phyloP scores from a whole-genome alignment of 2,797 vertebrate genomes.

The Valencia hispanica region DNA sequence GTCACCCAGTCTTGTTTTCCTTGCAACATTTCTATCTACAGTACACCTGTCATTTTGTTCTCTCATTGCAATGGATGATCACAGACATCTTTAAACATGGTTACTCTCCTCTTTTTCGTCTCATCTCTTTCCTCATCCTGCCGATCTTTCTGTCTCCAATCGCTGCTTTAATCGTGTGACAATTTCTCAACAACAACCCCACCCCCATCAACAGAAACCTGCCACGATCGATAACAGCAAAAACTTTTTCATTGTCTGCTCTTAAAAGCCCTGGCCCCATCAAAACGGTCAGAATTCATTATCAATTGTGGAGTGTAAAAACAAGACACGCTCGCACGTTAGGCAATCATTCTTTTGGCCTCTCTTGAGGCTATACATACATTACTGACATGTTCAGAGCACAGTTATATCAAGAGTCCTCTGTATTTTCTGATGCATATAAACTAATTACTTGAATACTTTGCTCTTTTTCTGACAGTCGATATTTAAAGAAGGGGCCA shows the following conservation, averaged over 20 bases:
- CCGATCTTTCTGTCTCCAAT: constrained; percentile 75
- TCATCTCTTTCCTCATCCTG: constrained; percentile 77
- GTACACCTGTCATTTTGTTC: constrained; percentile 78
- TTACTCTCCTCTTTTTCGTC: constrained; percentile 77
- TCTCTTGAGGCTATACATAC: constrained; percentile 54
- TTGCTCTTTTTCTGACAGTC: constrained; percentile 61
- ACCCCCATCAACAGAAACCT: constrained; percentile 58
- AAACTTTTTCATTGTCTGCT: constrained; percentile 71
- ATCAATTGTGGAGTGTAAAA: constrained; percentile 39
- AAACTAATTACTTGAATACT: constrained; percentile 56
- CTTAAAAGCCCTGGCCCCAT: constrained; percentile 68
- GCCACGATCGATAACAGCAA: constrained; percentile 69
- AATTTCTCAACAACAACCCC: constrained; percentile 55
- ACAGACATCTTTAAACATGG: constrained; percentile 82
- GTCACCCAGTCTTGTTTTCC: constrained; percentile 71
- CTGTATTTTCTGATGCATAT: constrained; percentile 66
- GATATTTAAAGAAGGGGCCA: constrained; percentile 59
- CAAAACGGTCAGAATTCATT: constrained; percentile 78
- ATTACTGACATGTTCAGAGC: constrained; percentile 25
- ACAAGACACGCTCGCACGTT: constrained; percentile 34
- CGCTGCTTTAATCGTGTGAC: constrained; percentile 81
- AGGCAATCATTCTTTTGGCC: constrained; percentile 61
- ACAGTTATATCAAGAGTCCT: constrained; percentile 54
- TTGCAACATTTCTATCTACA: constrained; percentile 56
- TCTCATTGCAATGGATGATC: constrained; percentile 79